A percentile compares a stretch with the other conserved stretches of the same genome.
Evolutionary conservation across 2,113 vertebrate species (phyloP).

Genomic region (Antechinus stuartii): DNA sequence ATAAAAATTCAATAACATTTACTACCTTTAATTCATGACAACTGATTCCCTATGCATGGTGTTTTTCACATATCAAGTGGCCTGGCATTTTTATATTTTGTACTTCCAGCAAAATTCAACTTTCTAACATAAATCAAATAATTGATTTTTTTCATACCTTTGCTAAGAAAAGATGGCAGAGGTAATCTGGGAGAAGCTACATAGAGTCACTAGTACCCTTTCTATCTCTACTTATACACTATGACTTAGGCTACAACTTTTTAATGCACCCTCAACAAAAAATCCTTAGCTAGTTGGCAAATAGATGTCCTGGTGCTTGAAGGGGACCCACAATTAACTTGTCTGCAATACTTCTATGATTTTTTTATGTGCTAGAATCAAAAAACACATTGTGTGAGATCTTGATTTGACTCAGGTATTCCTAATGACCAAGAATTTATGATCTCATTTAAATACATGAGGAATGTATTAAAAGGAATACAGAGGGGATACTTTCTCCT

Average conservation of each 20-base stretch:
- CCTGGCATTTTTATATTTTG: conserved; percentile 22
- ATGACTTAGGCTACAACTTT: background rate
- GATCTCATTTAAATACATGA: conserved; percentile 15
- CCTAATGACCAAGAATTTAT: background rate
- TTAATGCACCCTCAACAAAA: background rate
- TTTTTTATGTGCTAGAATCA: conserved; percentile 20
- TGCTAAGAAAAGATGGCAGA: background rate
- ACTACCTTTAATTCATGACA: conserved; percentile 58
- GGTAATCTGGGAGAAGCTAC: background rate
- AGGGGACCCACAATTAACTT: background rate
- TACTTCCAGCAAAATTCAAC: conserved; percentile 7
- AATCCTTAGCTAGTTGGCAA: background rate
- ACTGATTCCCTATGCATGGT: conserved; percentile 51
- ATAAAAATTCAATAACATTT: conserved; percentile 58
- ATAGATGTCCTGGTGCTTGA: background rate
- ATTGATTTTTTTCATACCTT: background rate
- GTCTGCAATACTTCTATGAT: conserved; percentile 19
- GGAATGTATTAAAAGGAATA: conserved; percentile 36
- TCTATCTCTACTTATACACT: background rate
- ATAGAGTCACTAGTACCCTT: background rate
- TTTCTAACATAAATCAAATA: conserved; percentile 28
- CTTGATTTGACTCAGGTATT: conserved; percentile 42
- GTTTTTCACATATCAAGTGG: conserved; percentile 26
- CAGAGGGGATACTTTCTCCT: background rate
- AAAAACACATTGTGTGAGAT: background rate